A percentile compares a stretch with the other conserved stretches of the same genome.
phyloP scores from a whole-genome alignment of 2,888 invertebrate species.

The Ophion ventricosus region DNA sequence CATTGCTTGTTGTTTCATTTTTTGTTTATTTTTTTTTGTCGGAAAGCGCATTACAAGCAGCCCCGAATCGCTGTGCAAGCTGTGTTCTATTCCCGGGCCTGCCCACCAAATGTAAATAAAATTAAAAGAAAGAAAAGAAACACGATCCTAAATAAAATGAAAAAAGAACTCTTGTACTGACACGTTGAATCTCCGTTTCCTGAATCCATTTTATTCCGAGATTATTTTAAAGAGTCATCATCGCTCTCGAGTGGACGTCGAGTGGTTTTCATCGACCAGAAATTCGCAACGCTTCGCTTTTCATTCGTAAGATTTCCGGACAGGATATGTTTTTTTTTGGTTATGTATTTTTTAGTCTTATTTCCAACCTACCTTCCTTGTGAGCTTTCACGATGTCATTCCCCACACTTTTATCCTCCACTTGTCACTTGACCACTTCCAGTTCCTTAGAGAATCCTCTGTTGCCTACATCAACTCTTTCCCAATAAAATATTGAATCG shows the following conservation, averaged over 20 bases:
- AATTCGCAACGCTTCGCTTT: background rate
- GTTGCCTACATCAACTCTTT: background rate
- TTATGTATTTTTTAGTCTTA: background rate
- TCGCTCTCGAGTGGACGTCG: slow-evolving; percentile 1
- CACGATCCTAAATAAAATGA: slow-evolving; percentile 67
- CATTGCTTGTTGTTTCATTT: slow-evolving; percentile 74
- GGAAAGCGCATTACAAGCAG: slow-evolving; percentile 69
- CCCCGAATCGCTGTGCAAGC: slow-evolving; percentile 77
- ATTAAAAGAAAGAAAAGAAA: slow-evolving; percentile 27
- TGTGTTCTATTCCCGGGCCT: slow-evolving; percentile 71
- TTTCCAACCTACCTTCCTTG: background rate
- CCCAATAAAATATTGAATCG: background rate
- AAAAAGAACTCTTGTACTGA: slow-evolving; percentile 79
- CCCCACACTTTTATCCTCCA: too few species aligned
- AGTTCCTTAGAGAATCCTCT: background rate
- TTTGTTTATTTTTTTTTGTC: slow-evolving; percentile 33
- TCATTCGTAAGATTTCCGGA: background rate
- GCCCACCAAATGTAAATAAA: slow-evolving; percentile 60
- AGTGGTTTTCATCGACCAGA: background rate
- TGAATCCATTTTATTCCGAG: background rate
- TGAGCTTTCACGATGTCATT: too few species aligned
- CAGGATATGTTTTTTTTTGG: background rate
- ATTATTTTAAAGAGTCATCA: background rate
- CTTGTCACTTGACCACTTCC: too few species aligned
- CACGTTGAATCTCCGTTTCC: slow-evolving; percentile 49